Evolutionary conservation across 2,797 vertebrate genomes (phyloP).

Genomic region (Ataeniobius toweri): DNA sequence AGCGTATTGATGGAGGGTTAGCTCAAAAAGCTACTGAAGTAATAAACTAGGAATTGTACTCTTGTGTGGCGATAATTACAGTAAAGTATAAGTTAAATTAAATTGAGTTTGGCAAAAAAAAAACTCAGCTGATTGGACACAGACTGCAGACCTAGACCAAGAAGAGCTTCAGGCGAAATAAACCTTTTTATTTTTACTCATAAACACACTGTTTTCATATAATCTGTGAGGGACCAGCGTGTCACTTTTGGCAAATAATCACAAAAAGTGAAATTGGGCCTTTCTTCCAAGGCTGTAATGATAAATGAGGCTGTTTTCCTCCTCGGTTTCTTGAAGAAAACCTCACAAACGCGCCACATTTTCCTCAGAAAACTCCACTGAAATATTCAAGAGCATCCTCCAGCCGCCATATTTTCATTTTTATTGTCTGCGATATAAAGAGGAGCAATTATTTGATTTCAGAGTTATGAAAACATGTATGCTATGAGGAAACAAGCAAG

Average conservation of each 20-base stretch:
- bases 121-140: slow-evolving; percentile 51
- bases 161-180: slow-evolving; percentile 69
- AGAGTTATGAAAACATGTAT: slow-evolving; percentile 99
- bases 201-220: slow-evolving; percentile 84
- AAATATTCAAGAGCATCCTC: slow-evolving; percentile 94
- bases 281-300: slow-evolving; percentile 86
- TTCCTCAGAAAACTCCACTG: slow-evolving; percentile 87
- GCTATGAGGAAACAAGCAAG: slow-evolving; percentile 99
- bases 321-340: slow-evolving; percentile 86
- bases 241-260: slow-evolving; percentile 92
- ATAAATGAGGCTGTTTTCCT: slow-evolving; percentile 89
- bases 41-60: slow-evolving; percentile 63
- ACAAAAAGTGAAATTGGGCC: slow-evolving; percentile 89
- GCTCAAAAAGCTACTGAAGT: slow-evolving; percentile 62
- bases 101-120: slow-evolving; percentile 48
- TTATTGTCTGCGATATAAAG: slow-evolving; percentile 98
- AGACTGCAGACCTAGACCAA: slow-evolving; percentile 34
- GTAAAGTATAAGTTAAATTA: slow-evolving; percentile 67
- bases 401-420: slow-evolving; percentile 89
- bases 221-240: slow-evolving; percentile 92
- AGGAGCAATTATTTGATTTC: slow-evolving; percentile 98
- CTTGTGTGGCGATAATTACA: slow-evolving; percentile 59
- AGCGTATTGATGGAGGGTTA: slow-evolving; percentile 35
- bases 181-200: slow-evolving; percentile 62
- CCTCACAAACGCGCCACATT: slow-evolving; percentile 88